Evolutionary conservation across 2,113 vertebrate genomes (phyloP).

Genomic region (Rafetus swinhoei): DNA sequence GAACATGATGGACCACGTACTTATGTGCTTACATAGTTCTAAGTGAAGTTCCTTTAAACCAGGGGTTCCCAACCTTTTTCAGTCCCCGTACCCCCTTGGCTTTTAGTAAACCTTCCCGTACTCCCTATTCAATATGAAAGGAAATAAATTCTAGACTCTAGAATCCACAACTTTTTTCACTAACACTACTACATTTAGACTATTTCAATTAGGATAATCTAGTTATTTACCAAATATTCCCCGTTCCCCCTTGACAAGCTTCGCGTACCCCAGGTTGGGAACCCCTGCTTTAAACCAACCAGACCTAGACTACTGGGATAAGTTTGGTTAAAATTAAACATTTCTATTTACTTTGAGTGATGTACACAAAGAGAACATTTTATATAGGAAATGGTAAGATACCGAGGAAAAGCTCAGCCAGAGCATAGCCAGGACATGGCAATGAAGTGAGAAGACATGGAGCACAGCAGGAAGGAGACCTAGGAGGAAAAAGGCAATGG

Average conservation of each 20-base stretch:
- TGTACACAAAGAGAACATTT: not conserved
- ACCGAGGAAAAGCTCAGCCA: not conserved
- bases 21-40: not conserved
- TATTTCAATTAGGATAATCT: too few species aligned
- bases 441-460: accelerated
- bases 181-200: too few species aligned
- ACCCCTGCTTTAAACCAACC: not conserved
- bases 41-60: not conserved
- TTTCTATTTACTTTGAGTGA: not conserved
- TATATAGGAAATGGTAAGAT: not conserved
- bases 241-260: too few species aligned
- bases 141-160: too few species aligned
- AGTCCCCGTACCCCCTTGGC: too few species aligned
- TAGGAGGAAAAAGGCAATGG: not conserved
- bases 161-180: too few species aligned
- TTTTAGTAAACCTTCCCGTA: too few species aligned
- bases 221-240: too few species aligned
- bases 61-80: too few species aligned
- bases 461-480: not conserved
- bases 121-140: too few species aligned
- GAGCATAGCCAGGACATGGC: not conserved
- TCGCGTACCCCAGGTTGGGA: too few species aligned
- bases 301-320: not conserved
- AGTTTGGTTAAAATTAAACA: not conserved
- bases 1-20: accelerated